A percentile compares a stretch with the other conserved stretches of the same genome.
These are phyloP conservation scores for Chironomus striatipennis DNA, from an alignment of 1,140 invertebrate species.

Conservation along the genomic window DNA sequence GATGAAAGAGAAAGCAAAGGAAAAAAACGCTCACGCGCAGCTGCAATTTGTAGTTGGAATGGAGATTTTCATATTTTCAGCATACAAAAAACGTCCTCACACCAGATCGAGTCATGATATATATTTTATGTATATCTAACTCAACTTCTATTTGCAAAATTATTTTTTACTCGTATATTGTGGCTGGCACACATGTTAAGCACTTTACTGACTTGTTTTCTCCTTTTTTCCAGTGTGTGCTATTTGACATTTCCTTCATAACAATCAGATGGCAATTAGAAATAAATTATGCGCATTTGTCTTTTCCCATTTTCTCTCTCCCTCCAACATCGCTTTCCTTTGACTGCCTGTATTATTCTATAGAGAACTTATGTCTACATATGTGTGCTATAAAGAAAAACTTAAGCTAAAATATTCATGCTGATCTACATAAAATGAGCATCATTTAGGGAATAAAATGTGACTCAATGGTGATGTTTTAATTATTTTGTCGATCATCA, in stretches of 20 bases:
- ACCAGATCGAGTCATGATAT: not conserved
- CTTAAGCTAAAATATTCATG: conserved; percentile 9
- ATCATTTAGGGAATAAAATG: conserved; percentile 8
- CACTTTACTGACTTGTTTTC: not conserved
- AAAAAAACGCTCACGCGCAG: conserved; percentile 5
- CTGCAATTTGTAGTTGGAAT: conserved; percentile 4
- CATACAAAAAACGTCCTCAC: not conserved
- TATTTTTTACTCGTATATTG: not conserved
- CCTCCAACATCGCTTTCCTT: no score
- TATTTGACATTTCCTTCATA: conserved; percentile 23
- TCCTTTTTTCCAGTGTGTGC: not conserved
- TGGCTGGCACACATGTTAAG: conserved; percentile 14
- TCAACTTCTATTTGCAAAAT: not conserved
- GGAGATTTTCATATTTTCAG: not conserved
- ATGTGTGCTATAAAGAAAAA: no score
- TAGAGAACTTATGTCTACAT: no score
- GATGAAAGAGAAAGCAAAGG: no score
- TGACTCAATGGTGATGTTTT: not conserved
- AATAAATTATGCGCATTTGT: conserved; percentile 23
- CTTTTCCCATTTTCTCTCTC: not conserved
- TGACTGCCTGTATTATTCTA: no score
- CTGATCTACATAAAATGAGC: not conserved
- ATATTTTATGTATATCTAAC: no score
- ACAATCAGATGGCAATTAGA: conserved; percentile 23
- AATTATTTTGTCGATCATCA: conserved; percentile 8